These are phyloP conservation scores for Agrotis puta DNA, from an alignment of 2,888 invertebrate species.

Conservation along the genomic window DNA sequence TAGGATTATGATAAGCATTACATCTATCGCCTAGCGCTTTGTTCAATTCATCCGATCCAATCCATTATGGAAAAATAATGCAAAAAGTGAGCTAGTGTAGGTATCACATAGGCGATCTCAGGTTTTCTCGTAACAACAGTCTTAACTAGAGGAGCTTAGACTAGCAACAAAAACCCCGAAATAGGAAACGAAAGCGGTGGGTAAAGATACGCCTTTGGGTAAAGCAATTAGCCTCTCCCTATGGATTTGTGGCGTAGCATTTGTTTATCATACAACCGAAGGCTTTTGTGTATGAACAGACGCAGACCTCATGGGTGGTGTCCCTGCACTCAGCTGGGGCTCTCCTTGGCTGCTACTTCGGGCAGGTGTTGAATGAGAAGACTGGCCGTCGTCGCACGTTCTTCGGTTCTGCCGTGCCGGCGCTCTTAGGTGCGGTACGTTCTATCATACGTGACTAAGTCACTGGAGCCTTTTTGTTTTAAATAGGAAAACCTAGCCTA, in stretches of 20 bases:
- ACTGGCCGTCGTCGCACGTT: constrained; percentile 91
- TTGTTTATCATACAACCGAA: not conserved
- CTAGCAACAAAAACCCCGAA: not conserved
- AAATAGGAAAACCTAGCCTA: not conserved
- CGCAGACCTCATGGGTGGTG: constrained; percentile 91
- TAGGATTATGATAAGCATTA: too few relatives aligned
- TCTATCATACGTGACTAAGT: constrained; percentile 26
- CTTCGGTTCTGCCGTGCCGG: constrained; percentile 87
- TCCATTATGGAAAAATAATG: too few relatives aligned
- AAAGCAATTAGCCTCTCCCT: not conserved
- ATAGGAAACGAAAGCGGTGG: constrained; percentile 1
- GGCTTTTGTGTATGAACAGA: constrained; percentile 69
- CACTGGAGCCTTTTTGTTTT: not conserved
- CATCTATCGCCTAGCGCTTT: too few relatives aligned
- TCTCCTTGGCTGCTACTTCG: constrained; percentile 89
- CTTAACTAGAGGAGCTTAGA: not conserved
- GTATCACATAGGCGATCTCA: not conserved
- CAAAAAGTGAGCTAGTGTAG: not conserved
- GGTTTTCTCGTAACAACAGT: not conserved
- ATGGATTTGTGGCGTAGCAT: not conserved
- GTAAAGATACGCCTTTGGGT: too few relatives aligned
- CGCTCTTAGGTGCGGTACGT: constrained; percentile 90
- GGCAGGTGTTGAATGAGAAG: constrained; percentile 90
- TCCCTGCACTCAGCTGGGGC: constrained; percentile 91
- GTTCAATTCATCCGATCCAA: not conserved